Base-by-base conservation (phyloP, 1,140 invertebrate genomes). In the Pseudomyrmex gracilis region DNA sequence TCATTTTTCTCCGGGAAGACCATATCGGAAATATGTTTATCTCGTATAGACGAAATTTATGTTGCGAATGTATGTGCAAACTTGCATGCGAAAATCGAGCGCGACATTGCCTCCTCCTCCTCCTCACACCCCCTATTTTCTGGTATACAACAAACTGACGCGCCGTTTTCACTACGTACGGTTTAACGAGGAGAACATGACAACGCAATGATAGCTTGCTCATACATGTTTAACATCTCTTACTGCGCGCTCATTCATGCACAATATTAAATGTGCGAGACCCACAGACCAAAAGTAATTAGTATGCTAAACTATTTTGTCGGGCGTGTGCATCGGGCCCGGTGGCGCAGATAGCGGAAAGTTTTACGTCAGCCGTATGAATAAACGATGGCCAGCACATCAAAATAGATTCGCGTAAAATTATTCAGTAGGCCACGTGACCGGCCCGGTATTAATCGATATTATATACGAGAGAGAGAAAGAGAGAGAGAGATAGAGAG, bases 381-480 rank as follows among this genome's bases (percentile, higher is more conserved):
- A 82, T 82, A 73, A 82, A 82, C 71, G 70, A 74, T 82, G 70
- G 57, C 17, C 70, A 70, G 20, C 17, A 63, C 71, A 63, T 74
- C 78, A 63, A 82, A 82, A 82, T 82, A 82, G 78, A 73, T 82
- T 80, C 66, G 66, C 66, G 76, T 71, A 80, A 80, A 80, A 80
- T 80, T 80, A 80, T 80, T 80, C 66, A 80, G 66, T 80, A 58
- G 66, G 53, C 66, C 66, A 80, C 43, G 53, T 71, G 76, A 80
- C 76, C 53, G 66, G 53, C 22, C 43, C 43, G 20, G 53, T 71
- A 80, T 80, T 80, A 80, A 80, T 80, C 76, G 66, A 80, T 80
- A 71, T 78, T 57, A 80, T 49, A 49, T 51, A 34, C 34, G 34
- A 34, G 34, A 34, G 5, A 34, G 34, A 34, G 34, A 34, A 5